These are phyloP conservation scores for Hydrotaea cyrtoneurina DNA, from an alignment of 2,888 invertebrate genomes.

Conservation along the genomic window DNA sequence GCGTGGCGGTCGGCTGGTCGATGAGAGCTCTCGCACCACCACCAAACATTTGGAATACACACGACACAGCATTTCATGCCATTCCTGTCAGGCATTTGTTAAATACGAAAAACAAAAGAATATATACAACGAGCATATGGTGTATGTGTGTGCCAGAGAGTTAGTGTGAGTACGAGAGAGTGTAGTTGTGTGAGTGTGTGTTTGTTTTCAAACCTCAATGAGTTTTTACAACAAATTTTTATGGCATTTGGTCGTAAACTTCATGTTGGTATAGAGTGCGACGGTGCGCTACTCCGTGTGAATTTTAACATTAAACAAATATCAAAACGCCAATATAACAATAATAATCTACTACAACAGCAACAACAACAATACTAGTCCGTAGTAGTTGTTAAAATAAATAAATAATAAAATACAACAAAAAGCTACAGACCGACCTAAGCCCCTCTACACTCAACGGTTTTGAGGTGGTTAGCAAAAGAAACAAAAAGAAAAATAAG, in stretches of 20 bases:
- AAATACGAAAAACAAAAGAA: slow-evolving; percentile 48
- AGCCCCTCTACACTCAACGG: neutral
- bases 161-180: neutral
- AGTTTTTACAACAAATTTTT: slow-evolving; percentile 80
- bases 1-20: neutral
- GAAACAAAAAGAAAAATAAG: neutral
- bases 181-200: slow-evolving; percentile 17
- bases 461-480: neutral
- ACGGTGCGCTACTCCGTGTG: slow-evolving; percentile 75
- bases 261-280: slow-evolving; percentile 78
- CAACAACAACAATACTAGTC: slow-evolving; percentile 35
- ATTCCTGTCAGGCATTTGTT: slow-evolving; percentile 53
- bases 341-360: slow-evolving; percentile 28
- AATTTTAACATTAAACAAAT: slow-evolving; percentile 68
- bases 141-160: slow-evolving; percentile 16
- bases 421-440: slow-evolving; percentile 26
- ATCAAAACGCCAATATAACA: slow-evolving; percentile 56
- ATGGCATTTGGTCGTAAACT: slow-evolving; percentile 81
- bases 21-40: slow-evolving; percentile 51
- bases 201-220: slow-evolving; percentile 72
- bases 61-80: neutral
- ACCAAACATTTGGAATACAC: neutral
- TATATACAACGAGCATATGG: slow-evolving; percentile 22
- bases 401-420: slow-evolving; percentile 31
- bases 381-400: slow-evolving; percentile 52